Base-by-base conservation (phyloP, 2,797 vertebrate genomes). In the Erpetoichthys calabaricus region DNA sequence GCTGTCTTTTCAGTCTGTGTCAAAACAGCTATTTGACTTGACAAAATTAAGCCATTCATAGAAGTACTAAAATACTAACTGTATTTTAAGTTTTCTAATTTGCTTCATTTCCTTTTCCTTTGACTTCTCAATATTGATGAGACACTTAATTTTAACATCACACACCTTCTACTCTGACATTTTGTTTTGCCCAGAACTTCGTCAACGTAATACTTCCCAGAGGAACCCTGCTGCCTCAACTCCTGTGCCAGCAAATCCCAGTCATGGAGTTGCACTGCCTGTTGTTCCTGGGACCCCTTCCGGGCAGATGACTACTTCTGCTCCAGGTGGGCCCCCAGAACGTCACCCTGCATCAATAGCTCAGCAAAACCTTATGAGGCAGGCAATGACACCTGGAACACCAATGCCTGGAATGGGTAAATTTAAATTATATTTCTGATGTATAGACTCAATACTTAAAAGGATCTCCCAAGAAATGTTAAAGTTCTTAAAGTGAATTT, bases 381-480 rank as follows among this genome's bases (percentile, higher is more conserved):
- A 77, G 76, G 84, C 85, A 67, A 79, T 87, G 79, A 89, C 90
- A 76, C 91, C 86, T 72, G 86, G 90, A 78, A 86, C 89, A 81
- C 82, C 90, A 77, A 76, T 86, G 80, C 82, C 80, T 80, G 93
- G 89, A 89, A 83, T 91, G 80, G 92, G 93, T 98, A 90, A 92
- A 91, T 80, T 80, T 70, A 79, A 65, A 73, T 81, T 72, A 84
- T 80, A 82, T 80, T 76, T 77, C 52, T 85, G 86, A 83, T 86
- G 85, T 85, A 84, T 80, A 25, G 25, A 25, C 25, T 25, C 25
- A 25, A n/a, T n/a, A n/a, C n/a, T n/a, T n/a, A n/a, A n/a, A n/a
- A n/a, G n/a, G n/a, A n/a, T n/a, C n/a, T n/a, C n/a, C n/a, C n/a
- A n/a, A n/a, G n/a, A n/a, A n/a, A n/a, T n/a, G n/a, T n/a, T n/a